Evolutionary conservation across 2,888 invertebrate species (phyloP).

Genomic region (Plagiodera versicolora): DNA sequence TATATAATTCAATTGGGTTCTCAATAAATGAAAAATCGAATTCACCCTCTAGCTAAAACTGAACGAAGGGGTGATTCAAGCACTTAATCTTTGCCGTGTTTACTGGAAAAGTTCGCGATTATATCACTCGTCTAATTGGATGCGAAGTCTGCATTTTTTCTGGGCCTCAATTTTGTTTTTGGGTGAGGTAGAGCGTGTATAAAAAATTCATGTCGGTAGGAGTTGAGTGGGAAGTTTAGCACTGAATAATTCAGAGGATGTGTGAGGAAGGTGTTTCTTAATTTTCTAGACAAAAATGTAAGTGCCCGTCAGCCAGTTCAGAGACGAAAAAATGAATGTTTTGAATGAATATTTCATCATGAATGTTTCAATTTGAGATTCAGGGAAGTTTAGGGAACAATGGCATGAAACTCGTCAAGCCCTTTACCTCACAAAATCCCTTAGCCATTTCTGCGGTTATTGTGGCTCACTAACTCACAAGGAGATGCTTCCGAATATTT

Average conservation of each 20-base stretch:
- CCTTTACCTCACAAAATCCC: not conserved
- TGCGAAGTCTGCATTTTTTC: constrained; percentile 16
- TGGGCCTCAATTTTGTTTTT: constrained; percentile 20
- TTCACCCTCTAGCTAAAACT: constrained; percentile 26
- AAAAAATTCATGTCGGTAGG: constrained; percentile 19
- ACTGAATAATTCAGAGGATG: constrained; percentile 24
- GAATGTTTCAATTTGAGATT: no score
- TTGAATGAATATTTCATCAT: not conserved
- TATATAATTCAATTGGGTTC: no score
- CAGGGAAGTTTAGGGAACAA: not conserved
- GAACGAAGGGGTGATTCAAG: constrained; percentile 43
- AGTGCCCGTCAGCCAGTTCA: not conserved
- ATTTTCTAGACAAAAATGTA: not conserved
- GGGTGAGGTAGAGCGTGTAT: constrained; percentile 15
- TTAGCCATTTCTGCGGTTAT: not conserved
- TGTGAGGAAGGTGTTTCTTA: not conserved
- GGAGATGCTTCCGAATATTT: not conserved
- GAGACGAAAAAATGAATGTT: not conserved
- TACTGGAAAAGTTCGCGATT: constrained; percentile 24
- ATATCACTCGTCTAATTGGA: constrained; percentile 26
- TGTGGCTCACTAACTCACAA: not conserved
- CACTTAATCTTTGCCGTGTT: constrained; percentile 43
- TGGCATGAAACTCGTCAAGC: not conserved
- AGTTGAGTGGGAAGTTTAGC: constrained; percentile 20
- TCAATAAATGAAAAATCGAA: no score